Percentiles rank a stretch among this genome's conserved stretches.
Conservation (phyloP, 2,797 vertebrate species). For the Nannoperca obscura region DNA sequence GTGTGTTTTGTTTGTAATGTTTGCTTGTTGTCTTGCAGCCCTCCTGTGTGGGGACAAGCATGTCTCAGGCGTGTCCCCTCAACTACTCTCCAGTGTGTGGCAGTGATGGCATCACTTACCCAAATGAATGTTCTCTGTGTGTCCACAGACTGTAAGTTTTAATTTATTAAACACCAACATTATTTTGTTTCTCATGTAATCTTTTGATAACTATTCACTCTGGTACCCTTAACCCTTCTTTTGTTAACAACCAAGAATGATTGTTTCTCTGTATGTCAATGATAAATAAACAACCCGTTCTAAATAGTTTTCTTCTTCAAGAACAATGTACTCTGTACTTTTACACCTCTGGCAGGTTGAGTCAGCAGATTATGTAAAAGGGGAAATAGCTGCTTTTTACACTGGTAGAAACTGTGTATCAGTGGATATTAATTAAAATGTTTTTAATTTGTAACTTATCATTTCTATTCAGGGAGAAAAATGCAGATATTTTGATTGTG, state of each 20-base stretch:
- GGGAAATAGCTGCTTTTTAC: too few relatives aligned
- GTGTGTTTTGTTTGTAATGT: background rate
- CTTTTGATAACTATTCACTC: background rate
- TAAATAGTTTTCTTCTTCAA: too few relatives aligned
- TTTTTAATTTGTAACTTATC: background rate
- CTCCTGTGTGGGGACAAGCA: slow-evolving; percentile 61
- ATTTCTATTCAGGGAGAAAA: slow-evolving; percentile 64
- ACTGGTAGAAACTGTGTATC: background rate
- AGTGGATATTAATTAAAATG: too few relatives aligned
- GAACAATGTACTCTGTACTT: too few relatives aligned
- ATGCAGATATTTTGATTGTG: slow-evolving; percentile 73
- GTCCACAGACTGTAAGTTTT: slow-evolving; percentile 68
- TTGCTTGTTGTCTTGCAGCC: slow-evolving; percentile 60
- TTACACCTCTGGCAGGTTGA: too few relatives aligned
- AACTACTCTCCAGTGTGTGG: slow-evolving; percentile 84
- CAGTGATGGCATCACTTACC: slow-evolving; percentile 81
- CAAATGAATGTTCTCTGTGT: slow-evolving; percentile 85
- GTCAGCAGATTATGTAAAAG: too few relatives aligned
- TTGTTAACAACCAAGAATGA: background rate
- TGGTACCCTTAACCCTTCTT: background rate
- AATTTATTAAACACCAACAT: background rate
- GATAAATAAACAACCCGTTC: too few relatives aligned
- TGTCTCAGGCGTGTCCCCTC: slow-evolving; percentile 74
- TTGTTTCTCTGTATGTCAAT: background rate
- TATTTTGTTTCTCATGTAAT: background rate